Conservation (phyloP, 2,113 vertebrate genomes). For the Zootoca vivipara region DNA sequence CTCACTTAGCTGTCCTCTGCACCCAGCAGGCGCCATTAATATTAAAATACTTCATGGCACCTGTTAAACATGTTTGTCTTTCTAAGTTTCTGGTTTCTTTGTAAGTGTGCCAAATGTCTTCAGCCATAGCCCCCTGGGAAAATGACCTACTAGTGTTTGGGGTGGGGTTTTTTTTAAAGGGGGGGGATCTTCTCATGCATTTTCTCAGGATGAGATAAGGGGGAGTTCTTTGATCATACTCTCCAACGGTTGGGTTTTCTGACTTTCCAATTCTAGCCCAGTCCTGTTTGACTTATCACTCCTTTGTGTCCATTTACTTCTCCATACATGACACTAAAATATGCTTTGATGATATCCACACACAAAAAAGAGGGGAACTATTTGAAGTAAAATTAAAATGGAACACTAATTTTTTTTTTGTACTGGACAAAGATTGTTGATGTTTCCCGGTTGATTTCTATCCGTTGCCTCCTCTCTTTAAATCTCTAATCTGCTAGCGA, state of each 20-base stretch:
- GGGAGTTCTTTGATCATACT: slow-evolving; percentile 45
- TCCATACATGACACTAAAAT: slow-evolving; percentile 31
- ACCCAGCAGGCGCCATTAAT: slow-evolving; percentile 35
- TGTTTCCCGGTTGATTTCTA: neutral
- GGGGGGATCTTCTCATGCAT: slow-evolving; percentile 28
- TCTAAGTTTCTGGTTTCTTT: slow-evolving; percentile 53
- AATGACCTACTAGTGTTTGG: slow-evolving; percentile 57
- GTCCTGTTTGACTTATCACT: slow-evolving; percentile 51
- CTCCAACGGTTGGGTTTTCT: slow-evolving; percentile 10
- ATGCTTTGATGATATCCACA: neutral
- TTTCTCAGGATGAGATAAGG: slow-evolving; percentile 63
- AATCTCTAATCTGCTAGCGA: neutral
- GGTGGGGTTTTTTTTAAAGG: slow-evolving; percentile 13
- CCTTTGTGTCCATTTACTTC: neutral
- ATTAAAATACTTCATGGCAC: slow-evolving; percentile 44
- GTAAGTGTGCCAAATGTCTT: slow-evolving; percentile 59
- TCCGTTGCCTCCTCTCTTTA: neutral
- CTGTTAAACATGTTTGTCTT: slow-evolving; percentile 54
- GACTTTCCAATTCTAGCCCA: slow-evolving; percentile 46
- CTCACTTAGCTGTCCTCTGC: slow-evolving; percentile 33
- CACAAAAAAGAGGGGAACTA: neutral
- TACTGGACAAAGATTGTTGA: neutral
- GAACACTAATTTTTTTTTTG: slow-evolving; percentile 6
- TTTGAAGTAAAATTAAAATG: neutral
- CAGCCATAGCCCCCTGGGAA: slow-evolving; percentile 60